Percentiles rank a stretch among this genome's conserved stretches.
These are phyloP conservation scores for Hydrozoanthus gracilis DNA, from an alignment of 92 coral and sea anemone species.

Conservation along the genomic window DNA sequence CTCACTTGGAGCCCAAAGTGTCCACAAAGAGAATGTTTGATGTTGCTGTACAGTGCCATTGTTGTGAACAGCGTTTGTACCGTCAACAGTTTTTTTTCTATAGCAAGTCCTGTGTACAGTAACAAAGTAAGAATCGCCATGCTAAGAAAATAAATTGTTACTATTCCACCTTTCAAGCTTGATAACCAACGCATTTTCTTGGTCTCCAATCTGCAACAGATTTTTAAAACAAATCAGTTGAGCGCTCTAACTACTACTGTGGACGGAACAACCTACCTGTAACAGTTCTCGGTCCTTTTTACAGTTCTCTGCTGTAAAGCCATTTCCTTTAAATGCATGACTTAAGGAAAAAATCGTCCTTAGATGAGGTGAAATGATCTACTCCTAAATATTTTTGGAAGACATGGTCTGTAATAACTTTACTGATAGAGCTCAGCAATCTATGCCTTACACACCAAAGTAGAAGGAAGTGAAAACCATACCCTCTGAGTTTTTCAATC, in stretches of 20 bases:
- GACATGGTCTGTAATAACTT: no score
- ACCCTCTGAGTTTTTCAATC: conserved; percentile 35
- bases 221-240: not conserved
- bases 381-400: no score
- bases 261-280: no score
- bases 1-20: conserved; percentile 67
- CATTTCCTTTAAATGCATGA: no score
- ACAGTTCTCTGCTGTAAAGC: no score
- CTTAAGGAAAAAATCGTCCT: no score
- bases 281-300: no score
- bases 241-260: no score
- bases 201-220: conserved; percentile 55
- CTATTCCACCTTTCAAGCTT: conserved; percentile 63
- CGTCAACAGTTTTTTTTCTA: conserved; percentile 55
- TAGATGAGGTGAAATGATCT: no score
- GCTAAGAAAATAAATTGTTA: conserved; percentile 61
- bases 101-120: conserved; percentile 53
- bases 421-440: no score
- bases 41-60: conserved; percentile 62
- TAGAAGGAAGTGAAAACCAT: not conserved
- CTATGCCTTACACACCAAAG: no score
- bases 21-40: conserved; percentile 67
- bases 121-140: conserved; percentile 67
- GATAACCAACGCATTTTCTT: conserved; percentile 60
- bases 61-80: conserved; percentile 67